A percentile compares a stretch with the other conserved stretches of the same genome.
These are phyloP conservation scores for Pterocles orientalis DNA, from an alignment of 2,113 vertebrate species.

Conservation along the genomic window DNA sequence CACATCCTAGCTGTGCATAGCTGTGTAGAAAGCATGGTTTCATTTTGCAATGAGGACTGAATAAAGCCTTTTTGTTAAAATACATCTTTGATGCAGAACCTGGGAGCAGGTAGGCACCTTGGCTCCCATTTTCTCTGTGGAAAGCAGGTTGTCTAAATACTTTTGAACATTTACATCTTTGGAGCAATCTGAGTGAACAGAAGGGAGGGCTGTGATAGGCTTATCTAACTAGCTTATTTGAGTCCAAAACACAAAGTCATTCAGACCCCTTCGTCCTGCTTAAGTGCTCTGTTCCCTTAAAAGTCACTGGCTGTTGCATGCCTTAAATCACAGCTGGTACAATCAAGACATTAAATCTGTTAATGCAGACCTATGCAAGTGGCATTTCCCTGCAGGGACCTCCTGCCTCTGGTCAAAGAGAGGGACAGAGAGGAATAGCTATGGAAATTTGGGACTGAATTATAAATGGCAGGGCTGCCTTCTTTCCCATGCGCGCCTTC, in stretches of 20 bases:
- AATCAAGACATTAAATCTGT: neutral
- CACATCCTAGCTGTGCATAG: neutral
- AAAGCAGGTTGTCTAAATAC: neutral
- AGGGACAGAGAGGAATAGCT: neutral
- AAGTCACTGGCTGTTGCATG: neutral
- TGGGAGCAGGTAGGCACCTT: neutral
- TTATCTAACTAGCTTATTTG: neutral
- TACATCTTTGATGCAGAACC: neutral
- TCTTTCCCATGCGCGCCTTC: neutral
- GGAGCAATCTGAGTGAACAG: neutral
- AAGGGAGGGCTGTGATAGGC: neutral
- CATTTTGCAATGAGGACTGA: neutral
- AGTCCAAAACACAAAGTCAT: neutral
- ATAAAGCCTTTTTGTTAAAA: neutral
- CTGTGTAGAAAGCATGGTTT: neutral
- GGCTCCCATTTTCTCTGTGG: neutral
- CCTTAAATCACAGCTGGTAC: neutral
- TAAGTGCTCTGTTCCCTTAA: neutral
- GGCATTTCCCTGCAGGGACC: neutral
- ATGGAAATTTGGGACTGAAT: slow-evolving; percentile 12
- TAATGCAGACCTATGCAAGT: neutral
- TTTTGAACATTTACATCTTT: neutral
- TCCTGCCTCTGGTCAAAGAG: neutral
- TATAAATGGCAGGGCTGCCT: neutral
- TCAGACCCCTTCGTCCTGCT: neutral